Percentiles rank a stretch among this genome's conserved stretches.
These are phyloP conservation scores for Rhynchonycteris naso DNA, from an alignment of 2,797 vertebrate genomes.

Conservation along the genomic window DNA sequence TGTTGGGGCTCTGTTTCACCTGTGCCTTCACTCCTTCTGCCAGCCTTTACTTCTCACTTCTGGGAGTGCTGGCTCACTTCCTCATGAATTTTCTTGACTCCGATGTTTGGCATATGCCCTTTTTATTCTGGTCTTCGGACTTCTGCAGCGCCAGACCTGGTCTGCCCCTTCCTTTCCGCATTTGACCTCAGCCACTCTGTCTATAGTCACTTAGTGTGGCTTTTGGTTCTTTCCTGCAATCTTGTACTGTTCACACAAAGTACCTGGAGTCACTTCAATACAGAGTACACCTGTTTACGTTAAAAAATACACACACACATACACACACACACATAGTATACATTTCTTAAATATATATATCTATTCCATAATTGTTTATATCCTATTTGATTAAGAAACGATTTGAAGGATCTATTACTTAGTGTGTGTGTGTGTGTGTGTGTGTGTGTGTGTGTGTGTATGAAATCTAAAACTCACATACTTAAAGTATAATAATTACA, in stretches of 20 bases:
- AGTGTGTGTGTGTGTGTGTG: no score
- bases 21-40: background rate
- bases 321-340: background rate
- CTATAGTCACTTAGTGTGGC: rapidly evolving
- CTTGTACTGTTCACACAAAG: background rate
- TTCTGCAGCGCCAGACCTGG: rapidly evolving
- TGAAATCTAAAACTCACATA: background rate
- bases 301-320: background rate
- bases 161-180: background rate
- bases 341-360: background rate
- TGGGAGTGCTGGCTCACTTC: background rate
- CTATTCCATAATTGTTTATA: constrained; percentile 1
- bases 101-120: background rate
- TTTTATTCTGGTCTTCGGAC: background rate
- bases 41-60: no score
- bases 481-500: background rate
- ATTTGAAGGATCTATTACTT: background rate
- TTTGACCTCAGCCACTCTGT: background rate
- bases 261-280: background rate
- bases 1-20: background rate
- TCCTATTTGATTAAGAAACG: background rate
- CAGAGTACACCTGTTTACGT: background rate
- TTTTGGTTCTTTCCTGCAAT: background rate
- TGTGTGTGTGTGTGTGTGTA: no score
- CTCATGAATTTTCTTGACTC: background rate